A percentile compares a stretch with the other conserved stretches of the same genome.
These are phyloP conservation scores for Bombus haemorrhoidalis DNA, from an alignment of 1,140 invertebrate species.

Conservation along the genomic window DNA sequence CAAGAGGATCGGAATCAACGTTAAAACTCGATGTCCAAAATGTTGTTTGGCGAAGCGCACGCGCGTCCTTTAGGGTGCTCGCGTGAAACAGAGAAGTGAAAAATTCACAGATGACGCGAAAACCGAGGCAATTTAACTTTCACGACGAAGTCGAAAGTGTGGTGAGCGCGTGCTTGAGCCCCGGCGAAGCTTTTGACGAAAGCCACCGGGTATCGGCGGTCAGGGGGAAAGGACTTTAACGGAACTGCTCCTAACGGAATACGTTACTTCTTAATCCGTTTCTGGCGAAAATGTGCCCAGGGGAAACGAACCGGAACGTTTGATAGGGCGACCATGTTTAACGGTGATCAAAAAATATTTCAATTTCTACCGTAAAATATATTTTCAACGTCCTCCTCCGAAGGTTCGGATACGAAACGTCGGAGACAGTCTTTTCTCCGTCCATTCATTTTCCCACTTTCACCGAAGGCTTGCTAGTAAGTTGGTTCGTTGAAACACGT, in stretches of 20 bases:
- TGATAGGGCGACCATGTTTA: background rate
- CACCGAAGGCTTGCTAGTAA: background rate
- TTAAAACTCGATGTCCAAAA: background rate
- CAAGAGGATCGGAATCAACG: background rate
- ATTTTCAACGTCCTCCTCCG: background rate
- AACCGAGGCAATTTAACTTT: constrained; percentile 57
- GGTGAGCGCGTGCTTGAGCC: background rate
- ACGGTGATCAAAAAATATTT: background rate
- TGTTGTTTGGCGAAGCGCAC: too few relatives aligned
- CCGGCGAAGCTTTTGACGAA: constrained; percentile 46
- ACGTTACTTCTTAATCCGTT: constrained; percentile 58
- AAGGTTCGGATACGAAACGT: background rate
- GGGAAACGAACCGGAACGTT: background rate
- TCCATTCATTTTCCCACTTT: background rate
- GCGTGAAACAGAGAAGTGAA: constrained; percentile 37
- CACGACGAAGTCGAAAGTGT: background rate
- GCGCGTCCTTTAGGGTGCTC: background rate
- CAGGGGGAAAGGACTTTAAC: constrained; percentile 12
- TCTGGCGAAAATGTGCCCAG: background rate
- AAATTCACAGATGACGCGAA: constrained; percentile 53
- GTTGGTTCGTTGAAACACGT: background rate
- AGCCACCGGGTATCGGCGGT: constrained; percentile 4
- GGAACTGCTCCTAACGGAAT: constrained; percentile 55
- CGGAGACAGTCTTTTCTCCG: background rate
- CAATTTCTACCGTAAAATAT: background rate